Evolutionary conservation across 2,113 vertebrate species (phyloP), one percentile per base, ranked within the genome.

Genomic region (Tretioscincus oriximinensis): DNA sequence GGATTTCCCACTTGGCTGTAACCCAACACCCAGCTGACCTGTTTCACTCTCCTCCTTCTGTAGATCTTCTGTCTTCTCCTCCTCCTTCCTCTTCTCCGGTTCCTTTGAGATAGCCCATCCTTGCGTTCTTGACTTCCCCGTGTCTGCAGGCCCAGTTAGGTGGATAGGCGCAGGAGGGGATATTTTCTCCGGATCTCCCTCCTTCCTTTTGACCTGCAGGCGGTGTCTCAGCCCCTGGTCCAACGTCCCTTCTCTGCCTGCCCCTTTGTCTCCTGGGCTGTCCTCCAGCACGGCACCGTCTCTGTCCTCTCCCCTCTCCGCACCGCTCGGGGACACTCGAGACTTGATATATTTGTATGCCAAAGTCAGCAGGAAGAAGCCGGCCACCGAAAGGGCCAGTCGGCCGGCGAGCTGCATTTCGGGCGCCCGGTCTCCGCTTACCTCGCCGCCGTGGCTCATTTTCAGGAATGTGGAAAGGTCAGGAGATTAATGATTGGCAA

Each of bases 321-420:
- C 45, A 24, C 51, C 29, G 12, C 74, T 1, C 0, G 67, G 41
- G 1, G 77, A n/a, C 0, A 81, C 86, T 24, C 97, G 95, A 31
- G 95, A 95, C 85, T 85, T 96, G 76, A 96, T 98, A 35, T 97
- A 96, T 82, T 92, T 93, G 91, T 96, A 97, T 0, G 94, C 96
- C 88, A 93, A 93, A 0, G 97, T 94, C 61, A 96, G 90, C 61
- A 99, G 90, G 75, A 99, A 89, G 79, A 97, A 92, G 0, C 65
- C 73, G 0, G 92, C 93, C 0, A 94, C 92, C 0, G 98, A 97
- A 73, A 98, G 81, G 28, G 95, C 92, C 88, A 98, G 90, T 90
- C 96, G 97, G 84, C 96, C 90, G 0, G 95, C 87, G 74, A 97
- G 95, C 93, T 93, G 95, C 97, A 97, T 98, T 92, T 97, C 96